Evolutionary conservation across 2,888 invertebrate genomes (phyloP), one percentile per base, ranked within the genome.

Genomic region (Isotomurus palustris): DNA sequence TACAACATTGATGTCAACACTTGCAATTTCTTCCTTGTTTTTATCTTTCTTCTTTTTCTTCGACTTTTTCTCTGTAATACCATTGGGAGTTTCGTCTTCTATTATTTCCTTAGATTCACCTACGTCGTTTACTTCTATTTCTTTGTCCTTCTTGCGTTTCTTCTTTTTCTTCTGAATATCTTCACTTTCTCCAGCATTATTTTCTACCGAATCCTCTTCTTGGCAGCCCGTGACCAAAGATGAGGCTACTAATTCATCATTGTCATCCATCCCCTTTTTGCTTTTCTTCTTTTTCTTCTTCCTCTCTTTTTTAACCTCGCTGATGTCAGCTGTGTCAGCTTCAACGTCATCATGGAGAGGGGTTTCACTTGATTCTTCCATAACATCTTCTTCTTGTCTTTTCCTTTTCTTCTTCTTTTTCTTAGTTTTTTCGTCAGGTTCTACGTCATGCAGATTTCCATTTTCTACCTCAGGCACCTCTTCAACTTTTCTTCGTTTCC

Each of bases 1-100:
- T 14, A 10, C 32, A 32, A 32, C 17, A 10, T 10, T 38, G 21
- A 14, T 38, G 27, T 44, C 25, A 38, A 2, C 28, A 36, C 21
- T 29, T 21, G 53, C 49, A 25, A 45, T 56, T 24, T 56, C 56
- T 27, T 57, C 54, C 24, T 50, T 48, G 32, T 47, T 36, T 45
- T 29, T 38, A 27, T 10, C 14, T 8, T 22, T 17, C 45, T 25
- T 35, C 43, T 41, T 48, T 53, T 17, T 14, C 25, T 5, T 21
- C 10, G 8, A 6, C 22, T 17, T 3, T 48, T 27, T 24, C 22
- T 52, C 41, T 12, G 21, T 6, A 24, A 22, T 24, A n/a, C 4
- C 5, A 8, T 44, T 24, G 6, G 8, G 8, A 19, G 21, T 24
- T 44, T 44, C 44, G 8, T 5, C 24, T 22, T 25, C 22, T 44